Evolutionary conservation across 2,888 invertebrate genomes (phyloP), one percentile per base, ranked within the genome.

Genomic region (Melinaea marsaeus): DNA sequence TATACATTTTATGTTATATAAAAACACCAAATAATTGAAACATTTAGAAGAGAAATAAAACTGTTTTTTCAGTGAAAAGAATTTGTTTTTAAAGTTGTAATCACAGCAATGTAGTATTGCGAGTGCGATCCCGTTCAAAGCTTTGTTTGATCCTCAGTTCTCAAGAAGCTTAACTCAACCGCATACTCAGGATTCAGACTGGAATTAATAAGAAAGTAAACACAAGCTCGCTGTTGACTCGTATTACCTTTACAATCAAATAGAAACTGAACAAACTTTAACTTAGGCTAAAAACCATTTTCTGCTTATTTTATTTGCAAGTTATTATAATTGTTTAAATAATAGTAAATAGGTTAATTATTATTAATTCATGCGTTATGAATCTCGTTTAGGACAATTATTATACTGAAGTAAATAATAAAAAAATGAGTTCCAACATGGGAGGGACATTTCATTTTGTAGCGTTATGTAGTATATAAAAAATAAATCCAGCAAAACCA

Each of bases 81-180:
- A 32, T 32, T 2, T 42, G 42, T 32, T 32, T 22, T 51, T 51
- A 22, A 51, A 11, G 9, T n/a, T 9, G 22, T 32, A 51, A 51
- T 51, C 51, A 13, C 66, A 64, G 67, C 55, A 34, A 13, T 51
- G 51, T 32, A 51, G 51, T 51, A 32, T 51, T 51, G 51, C 32
- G 57, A 51, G 48, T 51, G 51, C n/a, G 22, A 58, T 48, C 42
- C 57, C 58, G 56, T 61, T 61, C 61, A 61, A 61, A 61, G 55
- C 62, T 56, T 48, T 33, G 59, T 58, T 61, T 61, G 35, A 61
- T 61, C 56, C 62, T 47, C 58, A 63, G 58, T 63, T 55, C 55
- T 22, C 51, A 32, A 51, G 51, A 51, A 51, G 51, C 22, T 51
- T 51, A 51, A 51, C 32, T 51, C 51, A 22, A 32, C 51, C 42